These are phyloP conservation scores for Eubasilissa splendida DNA, from an alignment of 2,888 invertebrate species.

Conservation along the genomic window DNA sequence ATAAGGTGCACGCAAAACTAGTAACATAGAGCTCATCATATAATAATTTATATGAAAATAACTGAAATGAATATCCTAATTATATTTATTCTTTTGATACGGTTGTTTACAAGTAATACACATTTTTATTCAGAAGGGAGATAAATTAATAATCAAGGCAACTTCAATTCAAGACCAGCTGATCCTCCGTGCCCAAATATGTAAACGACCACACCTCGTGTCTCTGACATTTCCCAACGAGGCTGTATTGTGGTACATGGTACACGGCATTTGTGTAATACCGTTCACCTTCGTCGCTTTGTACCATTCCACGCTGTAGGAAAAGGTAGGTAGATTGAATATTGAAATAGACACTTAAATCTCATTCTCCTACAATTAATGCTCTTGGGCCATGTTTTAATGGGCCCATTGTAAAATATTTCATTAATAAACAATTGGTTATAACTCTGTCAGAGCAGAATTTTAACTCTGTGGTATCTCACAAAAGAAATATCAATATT, in stretches of 20 bases:
- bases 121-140: conserved; percentile 20
- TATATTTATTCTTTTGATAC: too few relatives aligned
- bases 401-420: conserved; percentile 20
- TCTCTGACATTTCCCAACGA: conserved; percentile 12
- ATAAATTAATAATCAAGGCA: conserved; percentile 23
- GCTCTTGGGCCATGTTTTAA: conserved; percentile 26
- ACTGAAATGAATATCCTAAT: too few relatives aligned
- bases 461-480: background rate
- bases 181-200: conserved; percentile 6
- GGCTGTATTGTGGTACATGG: background rate
- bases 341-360: conserved; percentile 14
- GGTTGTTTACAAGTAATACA: background rate
- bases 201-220: conserved; percentile 26
- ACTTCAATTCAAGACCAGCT: conserved; percentile 23
- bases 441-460: background rate
- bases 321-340: conserved; percentile 17
- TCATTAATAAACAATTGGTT: background rate
- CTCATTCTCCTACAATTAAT: conserved; percentile 6
- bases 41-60: too few relatives aligned
- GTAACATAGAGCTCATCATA: too few relatives aligned
- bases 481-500: too few relatives aligned
- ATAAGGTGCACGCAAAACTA: too few relatives aligned
- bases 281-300: conserved; percentile 23
- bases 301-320: background rate
- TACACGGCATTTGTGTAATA: background rate